Evolutionary conservation across 2,888 invertebrate genomes (phyloP).

Genomic region (Machimus atricapillus): DNA sequence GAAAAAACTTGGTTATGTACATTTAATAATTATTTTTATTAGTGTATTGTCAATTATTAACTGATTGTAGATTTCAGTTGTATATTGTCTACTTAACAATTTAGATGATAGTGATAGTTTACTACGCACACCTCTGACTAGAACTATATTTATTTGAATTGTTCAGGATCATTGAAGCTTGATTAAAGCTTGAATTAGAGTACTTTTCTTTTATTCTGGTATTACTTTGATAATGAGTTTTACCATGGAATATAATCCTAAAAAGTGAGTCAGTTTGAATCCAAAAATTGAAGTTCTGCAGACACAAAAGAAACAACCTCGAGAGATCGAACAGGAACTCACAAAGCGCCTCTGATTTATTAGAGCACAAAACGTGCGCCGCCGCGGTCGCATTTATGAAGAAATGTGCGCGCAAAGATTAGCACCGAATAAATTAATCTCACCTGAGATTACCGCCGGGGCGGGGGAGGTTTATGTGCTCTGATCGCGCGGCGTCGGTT

Average conservation of each 20-base stretch:
- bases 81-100: no score
- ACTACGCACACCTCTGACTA: no score
- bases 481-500: not conserved
- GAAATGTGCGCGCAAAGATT: conserved; percentile 1
- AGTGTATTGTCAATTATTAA: no score
- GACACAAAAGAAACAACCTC: not conserved
- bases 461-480: not conserved
- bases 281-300: not conserved
- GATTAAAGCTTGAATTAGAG: no score
- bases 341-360: not conserved
- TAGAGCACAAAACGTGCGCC: not conserved
- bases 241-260: not conserved
- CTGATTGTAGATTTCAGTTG: no score
- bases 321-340: not conserved
- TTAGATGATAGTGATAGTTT: no score
- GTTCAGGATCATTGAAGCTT: no score
- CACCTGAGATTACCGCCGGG: not conserved
- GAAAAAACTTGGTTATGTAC: no score
- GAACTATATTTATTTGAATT: no score
- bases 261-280: not conserved
- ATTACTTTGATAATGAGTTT: not conserved
- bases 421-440: conserved; percentile 16
- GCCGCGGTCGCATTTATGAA: not conserved
- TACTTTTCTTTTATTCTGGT: not conserved
- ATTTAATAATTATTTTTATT: no score